Evolutionary conservation across 2,797 vertebrate genomes (phyloP), one percentile per base, ranked within the genome.

Genomic region (Squalus acanthias): DNA sequence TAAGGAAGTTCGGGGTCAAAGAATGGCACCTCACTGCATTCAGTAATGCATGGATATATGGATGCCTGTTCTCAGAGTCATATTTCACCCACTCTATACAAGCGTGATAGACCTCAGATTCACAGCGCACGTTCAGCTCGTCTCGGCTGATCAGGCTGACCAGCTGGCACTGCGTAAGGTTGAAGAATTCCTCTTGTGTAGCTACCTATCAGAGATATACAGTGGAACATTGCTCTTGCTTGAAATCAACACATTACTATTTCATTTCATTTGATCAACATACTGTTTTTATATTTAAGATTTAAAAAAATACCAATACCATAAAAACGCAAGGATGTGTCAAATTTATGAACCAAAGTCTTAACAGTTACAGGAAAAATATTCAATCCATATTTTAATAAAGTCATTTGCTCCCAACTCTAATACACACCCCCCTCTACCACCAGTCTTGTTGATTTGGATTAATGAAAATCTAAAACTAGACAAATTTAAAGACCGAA

Each of bases 101-200:
- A 0, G 99, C 99, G 69, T 99, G 98, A 97, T 99, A 99, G 95
- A 99, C 99, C 96, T 99, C 99, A 0, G 99, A 99, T 97, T 99
- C 99, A 6, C 99, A 99, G 97, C 99, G 99, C 82, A 99, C 99
- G 9, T 99, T 99, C 96, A 99, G 98, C 97, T 99, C 99, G 0
- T 99, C 99, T 0, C 99, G 98, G 97, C 99, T 99, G 97, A 99
- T 98, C 96, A 99, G 98, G 0, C 98, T 98, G 96, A 98, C 99
- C 97, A 99, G 98, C 97, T 99, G 99, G 97, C 99, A 99, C 96
- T 99, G 99, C 0, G 99, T 98, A 10, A 99, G 97, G 97, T 99
- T 99, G 97, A 99, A 99, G 97, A 99, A 99, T 95, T 99, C 99
- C 96, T 99, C 99, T 96, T 99, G 99, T 24, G 98, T 99, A 0